Percentiles rank a stretch among this genome's conserved stretches.
These are phyloP conservation scores for Cerastoderma edule DNA, from an alignment of 2,888 invertebrate species.

Conservation along the genomic window DNA sequence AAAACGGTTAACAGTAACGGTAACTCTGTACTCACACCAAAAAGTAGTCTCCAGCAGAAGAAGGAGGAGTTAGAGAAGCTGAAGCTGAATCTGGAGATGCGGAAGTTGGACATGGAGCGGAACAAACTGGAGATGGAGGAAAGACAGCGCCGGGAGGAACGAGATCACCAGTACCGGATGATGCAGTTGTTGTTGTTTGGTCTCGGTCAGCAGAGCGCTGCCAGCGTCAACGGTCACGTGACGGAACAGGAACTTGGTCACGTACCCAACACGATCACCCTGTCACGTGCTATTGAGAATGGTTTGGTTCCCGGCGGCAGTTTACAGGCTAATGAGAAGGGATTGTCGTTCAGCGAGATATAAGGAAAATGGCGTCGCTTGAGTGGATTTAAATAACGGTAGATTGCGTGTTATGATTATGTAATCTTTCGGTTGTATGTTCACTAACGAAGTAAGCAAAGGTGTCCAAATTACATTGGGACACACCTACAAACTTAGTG, in stretches of 20 bases:
- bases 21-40: neutral
- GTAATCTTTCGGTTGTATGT: too few species aligned
- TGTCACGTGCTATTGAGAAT: conserved; percentile 56
- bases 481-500: too few species aligned
- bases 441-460: too few species aligned
- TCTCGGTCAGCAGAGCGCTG: conserved; percentile 50
- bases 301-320: conserved; percentile 57
- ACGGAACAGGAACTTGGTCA: conserved; percentile 43
- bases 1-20: neutral
- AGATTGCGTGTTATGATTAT: too few species aligned
- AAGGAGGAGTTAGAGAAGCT: conserved; percentile 50
- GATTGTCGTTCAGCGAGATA: conserved; percentile 57
- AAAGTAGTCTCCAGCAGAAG: conserved; percentile 16
- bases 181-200: conserved; percentile 57
- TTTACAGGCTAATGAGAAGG: conserved; percentile 57
- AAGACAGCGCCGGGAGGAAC: conserved; percentile 53
- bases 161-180: conserved; percentile 60
- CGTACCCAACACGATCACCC: conserved; percentile 26
- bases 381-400: too few species aligned
- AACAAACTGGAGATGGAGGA: conserved; percentile 60
- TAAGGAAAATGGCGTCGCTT: conserved; percentile 9
- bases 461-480: too few species aligned
- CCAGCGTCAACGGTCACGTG: conserved; percentile 35
- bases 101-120: conserved; percentile 54
- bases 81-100: conserved; percentile 53